These are phyloP conservation scores for Platycercus adscitus DNA, from an alignment of 2,113 vertebrate species.

Conservation along the genomic window DNA sequence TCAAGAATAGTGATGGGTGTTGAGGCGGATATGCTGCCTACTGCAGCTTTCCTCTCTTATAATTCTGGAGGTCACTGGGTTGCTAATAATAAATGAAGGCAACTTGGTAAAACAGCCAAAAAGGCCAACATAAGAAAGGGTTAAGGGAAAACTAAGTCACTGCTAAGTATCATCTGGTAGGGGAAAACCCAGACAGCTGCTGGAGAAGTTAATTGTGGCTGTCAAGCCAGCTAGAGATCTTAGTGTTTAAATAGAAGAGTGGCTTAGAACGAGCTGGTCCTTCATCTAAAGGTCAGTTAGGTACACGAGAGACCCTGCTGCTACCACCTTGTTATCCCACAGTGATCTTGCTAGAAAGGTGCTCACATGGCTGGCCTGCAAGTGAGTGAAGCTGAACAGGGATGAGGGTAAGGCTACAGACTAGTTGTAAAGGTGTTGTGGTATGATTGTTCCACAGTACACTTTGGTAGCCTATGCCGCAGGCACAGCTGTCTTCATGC, in stretches of 20 bases:
- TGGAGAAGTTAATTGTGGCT: not conserved
- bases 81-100: not conserved
- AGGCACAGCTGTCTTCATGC: fast-evolving
- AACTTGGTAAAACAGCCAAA: not conserved
- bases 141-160: not conserved
- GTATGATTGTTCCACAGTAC: fast-evolving
- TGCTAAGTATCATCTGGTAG: not conserved
- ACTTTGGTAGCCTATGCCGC: not conserved
- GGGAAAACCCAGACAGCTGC: not conserved
- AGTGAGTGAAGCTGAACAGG: not conserved
- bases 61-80: not conserved
- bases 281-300: not conserved
- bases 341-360: not conserved
- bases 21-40: not conserved
- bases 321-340: not conserved
- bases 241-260: not conserved
- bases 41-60: not conserved
- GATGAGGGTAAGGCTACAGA: not conserved
- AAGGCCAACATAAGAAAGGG: not conserved
- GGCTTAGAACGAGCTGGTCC: not conserved
- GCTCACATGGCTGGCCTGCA: not conserved
- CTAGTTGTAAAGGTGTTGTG: fast-evolving
- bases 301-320: not conserved
- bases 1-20: not conserved
- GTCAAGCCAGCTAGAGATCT: not conserved